Evolutionary conservation across 2,888 invertebrate species (phyloP), one percentile per base, ranked within the genome.

Genomic region (Maniola hyperantus): DNA sequence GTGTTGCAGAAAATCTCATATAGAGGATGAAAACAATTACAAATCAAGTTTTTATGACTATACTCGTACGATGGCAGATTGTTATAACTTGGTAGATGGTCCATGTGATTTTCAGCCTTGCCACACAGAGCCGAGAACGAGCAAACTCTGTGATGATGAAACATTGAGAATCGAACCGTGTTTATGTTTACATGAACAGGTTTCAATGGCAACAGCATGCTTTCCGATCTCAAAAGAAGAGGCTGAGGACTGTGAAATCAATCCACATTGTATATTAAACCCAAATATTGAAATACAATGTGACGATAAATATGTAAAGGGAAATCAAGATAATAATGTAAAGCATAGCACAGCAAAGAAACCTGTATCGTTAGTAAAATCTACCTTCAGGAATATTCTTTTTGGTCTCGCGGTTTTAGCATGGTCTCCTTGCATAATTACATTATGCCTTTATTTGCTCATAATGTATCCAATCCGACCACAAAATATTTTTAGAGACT

Each of bases 361-460:
- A 10, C 65, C 51, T 48, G 58, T 70, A 51, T n/a, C 50, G 7
- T 42, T 69, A 33, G 65, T 73, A 33, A 72, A 72, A 72, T 58
- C 46, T 4, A 39, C 42, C n/a, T 6, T 62, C 5, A 80, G 77
- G 66, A 73, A 75, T 66, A 34, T 79, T 18, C 70, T 82, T 63
- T 67, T 80, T 55, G 73, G 71, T 33, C 44, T 83, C 1, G 72
- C 77, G 34, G 44, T 80, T 64, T 67, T 84, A n/a, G 73, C 76
- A 39, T 85, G 82, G 84, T 77, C 76, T 53, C 85, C 85, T 13
- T 85, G 82, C 71, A 73, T 86, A 67, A 61, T 84, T 51, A 65
- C 73, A 39, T 67, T 79, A 58, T 68, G 71, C 53, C 18, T 81
- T 64, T 76, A 71, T 68, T 83, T 81, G 82, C 64, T 79, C 60